A percentile compares a stretch with the other conserved stretches of the same genome.
Evolutionary conservation across 2,888 invertebrate species (phyloP).

Genomic region (Catocala sponsa): DNA sequence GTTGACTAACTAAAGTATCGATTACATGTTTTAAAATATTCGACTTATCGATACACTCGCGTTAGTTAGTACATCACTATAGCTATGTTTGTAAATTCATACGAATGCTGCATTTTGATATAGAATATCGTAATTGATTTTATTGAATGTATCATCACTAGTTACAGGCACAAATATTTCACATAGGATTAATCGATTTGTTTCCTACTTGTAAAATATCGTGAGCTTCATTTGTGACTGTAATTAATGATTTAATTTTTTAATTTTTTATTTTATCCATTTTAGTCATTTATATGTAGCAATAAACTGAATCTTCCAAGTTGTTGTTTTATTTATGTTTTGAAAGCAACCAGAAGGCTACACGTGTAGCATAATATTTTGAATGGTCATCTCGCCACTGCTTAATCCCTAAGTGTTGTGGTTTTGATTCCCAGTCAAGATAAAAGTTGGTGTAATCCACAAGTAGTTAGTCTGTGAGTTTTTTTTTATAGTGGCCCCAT

Average conservation of each 20-base stretch:
- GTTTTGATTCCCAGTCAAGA: too few species aligned
- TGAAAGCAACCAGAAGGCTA: not conserved
- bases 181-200: too few species aligned
- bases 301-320: conserved; percentile 56
- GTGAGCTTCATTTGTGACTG: conserved; percentile 16
- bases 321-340: conserved; percentile 33
- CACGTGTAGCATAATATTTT: not conserved
- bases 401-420: too few species aligned
- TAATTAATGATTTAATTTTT: conserved; percentile 28
- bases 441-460: too few species aligned
- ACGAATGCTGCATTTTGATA: conserved; percentile 17
- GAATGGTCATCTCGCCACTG: too few species aligned
- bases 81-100: conserved; percentile 35
- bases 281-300: conserved; percentile 57
- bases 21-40: conserved; percentile 7
- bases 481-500: too few species aligned
- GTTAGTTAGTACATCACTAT: conserved; percentile 30
- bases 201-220: too few species aligned
- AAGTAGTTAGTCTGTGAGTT: too few species aligned
- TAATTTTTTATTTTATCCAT: conserved; percentile 40
- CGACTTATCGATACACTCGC: conserved; percentile 3
- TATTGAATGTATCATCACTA: conserved; percentile 26
- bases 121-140: conserved; percentile 36
- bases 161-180: conserved; percentile 4
- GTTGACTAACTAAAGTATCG: conserved; percentile 15